Evolutionary conservation across 1,140 invertebrate species (phyloP).

Genomic region (Idris sp.): DNA sequence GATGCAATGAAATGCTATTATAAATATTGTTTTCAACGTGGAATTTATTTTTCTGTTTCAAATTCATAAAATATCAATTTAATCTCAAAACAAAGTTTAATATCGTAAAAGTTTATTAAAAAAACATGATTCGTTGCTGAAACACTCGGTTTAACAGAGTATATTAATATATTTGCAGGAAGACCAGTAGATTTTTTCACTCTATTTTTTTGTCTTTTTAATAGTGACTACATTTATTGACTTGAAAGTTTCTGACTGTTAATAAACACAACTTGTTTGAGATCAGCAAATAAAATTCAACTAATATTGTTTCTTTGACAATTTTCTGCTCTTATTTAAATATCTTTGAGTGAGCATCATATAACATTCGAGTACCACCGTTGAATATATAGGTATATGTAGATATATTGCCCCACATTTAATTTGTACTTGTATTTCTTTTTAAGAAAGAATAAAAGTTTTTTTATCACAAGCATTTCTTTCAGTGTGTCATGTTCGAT

Average conservation of each 20-base stretch:
- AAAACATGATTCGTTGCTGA: conserved; percentile 45
- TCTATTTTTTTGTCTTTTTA: too few relatives aligned
- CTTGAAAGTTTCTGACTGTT: conserved; percentile 43
- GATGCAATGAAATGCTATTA: too few relatives aligned
- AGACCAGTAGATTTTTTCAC: conserved; percentile 25
- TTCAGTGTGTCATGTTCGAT: conserved; percentile 10
- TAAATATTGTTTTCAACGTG: too few relatives aligned
- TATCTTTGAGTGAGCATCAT: conserved; percentile 41
- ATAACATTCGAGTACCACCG: conserved; percentile 10
- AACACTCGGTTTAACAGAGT: conserved; percentile 44
- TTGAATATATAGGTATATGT: too few relatives aligned
- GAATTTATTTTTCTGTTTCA: too few relatives aligned
- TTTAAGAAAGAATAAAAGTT: conserved; percentile 17
- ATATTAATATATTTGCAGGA: conserved; percentile 49
- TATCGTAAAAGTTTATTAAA: conserved; percentile 6
- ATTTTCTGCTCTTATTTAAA: conserved; percentile 1
- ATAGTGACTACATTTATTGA: conserved; percentile 50
- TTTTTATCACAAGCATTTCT: conserved; percentile 41
- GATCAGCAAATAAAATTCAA: conserved; percentile 38
- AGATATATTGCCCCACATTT: conserved; percentile 6
- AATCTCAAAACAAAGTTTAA: background rate
- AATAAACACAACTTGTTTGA: conserved; percentile 42
- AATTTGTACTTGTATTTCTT: conserved; percentile 27
- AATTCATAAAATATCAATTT: too few relatives aligned
- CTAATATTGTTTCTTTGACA: conserved; percentile 10